A percentile compares a stretch with the other conserved stretches of the same genome.
Conservation (phyloP, 2,888 invertebrate genomes). For the Gnatocerus cornutus region DNA sequence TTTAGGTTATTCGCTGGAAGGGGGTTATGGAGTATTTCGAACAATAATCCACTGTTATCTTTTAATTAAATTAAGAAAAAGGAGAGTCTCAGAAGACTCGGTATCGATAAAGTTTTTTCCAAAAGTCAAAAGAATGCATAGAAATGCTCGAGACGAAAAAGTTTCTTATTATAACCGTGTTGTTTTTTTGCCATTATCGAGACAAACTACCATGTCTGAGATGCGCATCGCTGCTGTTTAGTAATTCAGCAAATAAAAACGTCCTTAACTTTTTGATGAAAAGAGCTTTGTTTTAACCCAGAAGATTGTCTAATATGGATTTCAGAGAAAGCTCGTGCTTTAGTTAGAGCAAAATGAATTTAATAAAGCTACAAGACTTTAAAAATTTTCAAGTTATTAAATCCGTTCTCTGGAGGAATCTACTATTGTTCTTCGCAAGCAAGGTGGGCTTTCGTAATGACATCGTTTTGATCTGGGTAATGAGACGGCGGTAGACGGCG, state of each 20-base stretch:
- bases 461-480: conserved; percentile 29
- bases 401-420: conserved; percentile 12
- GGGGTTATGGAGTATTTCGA: background rate
- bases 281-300: conserved; percentile 26
- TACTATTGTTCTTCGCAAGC: conserved; percentile 15
- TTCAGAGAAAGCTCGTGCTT: conserved; percentile 8
- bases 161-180: conserved; percentile 2
- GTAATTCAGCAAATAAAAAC: conserved; percentile 29
- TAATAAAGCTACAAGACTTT: conserved; percentile 28
- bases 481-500: conserved; percentile 19
- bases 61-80: background rate
- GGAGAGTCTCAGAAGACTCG: background rate
- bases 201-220: conserved; percentile 7
- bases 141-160: conserved; percentile 7
- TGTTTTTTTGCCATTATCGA: conserved; percentile 11
- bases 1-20: conserved; percentile 2
- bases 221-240: conserved; percentile 12
- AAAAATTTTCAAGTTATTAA: conserved; percentile 36
- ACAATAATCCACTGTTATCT: conserved; percentile 1
- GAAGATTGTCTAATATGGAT: conserved; percentile 21
- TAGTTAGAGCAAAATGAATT: conserved; percentile 29
- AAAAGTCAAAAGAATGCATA: too few relatives aligned
- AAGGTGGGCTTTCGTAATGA: conserved; percentile 11
- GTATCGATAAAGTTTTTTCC: too few relatives aligned
- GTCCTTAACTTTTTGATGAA: conserved; percentile 30